Percentiles rank a stretch among this genome's conserved stretches.
Conservation (phyloP, 2,888 invertebrate species). For the Eutolmus rufibarbis region DNA sequence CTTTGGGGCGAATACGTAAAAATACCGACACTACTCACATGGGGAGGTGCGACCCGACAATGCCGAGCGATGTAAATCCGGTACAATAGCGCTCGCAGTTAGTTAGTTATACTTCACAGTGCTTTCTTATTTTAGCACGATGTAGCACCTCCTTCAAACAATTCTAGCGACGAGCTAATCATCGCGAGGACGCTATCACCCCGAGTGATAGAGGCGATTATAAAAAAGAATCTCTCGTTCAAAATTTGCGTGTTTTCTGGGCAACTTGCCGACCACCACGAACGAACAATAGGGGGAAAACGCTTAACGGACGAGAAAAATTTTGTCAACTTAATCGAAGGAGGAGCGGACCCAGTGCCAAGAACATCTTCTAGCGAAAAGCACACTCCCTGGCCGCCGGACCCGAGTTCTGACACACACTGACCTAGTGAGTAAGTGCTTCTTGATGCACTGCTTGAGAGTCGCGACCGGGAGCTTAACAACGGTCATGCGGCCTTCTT, state of each 20-base stretch:
- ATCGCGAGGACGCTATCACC: background rate
- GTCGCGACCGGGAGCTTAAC: constrained; percentile 36
- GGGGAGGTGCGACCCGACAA: background rate
- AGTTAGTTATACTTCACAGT: constrained; percentile 9
- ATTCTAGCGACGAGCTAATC: background rate
- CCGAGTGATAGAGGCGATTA: background rate
- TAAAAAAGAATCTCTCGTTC: background rate
- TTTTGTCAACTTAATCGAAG: constrained; percentile 19
- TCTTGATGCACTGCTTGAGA: constrained; percentile 12
- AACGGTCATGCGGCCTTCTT: constrained; percentile 44
- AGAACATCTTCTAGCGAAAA: background rate
- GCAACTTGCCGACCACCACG: constrained; percentile 11
- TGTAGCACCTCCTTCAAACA: background rate
- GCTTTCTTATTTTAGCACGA: background rate
- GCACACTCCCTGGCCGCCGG: background rate
- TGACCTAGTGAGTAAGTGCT: constrained; percentile 20
- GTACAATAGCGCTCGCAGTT: background rate
- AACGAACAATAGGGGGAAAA: constrained; percentile 1
- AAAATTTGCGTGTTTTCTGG: background rate
- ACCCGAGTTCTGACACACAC: constrained; percentile 20
- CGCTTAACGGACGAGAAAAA: background rate
- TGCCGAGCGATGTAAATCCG: background rate
- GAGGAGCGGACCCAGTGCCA: background rate
- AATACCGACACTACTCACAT: background rate
- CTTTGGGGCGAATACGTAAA: background rate